phyloP scores from a whole-genome alignment of 2,888 invertebrate genomes.

The Lottia gigantea region DNA sequence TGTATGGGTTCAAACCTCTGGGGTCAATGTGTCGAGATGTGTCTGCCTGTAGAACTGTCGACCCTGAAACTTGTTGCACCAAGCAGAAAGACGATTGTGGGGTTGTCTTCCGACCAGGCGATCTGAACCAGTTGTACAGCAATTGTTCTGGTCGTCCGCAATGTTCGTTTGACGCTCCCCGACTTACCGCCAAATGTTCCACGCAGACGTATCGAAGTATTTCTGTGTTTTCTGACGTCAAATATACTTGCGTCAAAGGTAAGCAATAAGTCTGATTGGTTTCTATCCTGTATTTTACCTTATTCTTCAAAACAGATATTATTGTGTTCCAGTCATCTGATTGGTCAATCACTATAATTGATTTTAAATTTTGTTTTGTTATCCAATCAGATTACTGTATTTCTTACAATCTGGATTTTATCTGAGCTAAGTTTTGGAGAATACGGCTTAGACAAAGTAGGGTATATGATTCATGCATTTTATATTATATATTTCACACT shows the following conservation, averaged over 20 bases:
- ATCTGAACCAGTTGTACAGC: background rate
- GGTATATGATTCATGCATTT: too few relatives aligned
- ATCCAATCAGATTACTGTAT: too few relatives aligned
- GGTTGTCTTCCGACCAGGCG: background rate
- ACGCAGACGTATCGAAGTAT: background rate
- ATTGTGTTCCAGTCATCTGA: too few relatives aligned
- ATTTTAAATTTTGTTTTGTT: too few relatives aligned
- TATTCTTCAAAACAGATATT: too few relatives aligned
- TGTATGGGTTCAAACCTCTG: background rate
- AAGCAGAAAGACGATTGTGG: background rate
- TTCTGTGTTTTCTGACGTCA: background rate
- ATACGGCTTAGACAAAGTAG: too few relatives aligned
- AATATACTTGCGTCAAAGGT: slow-evolving; percentile 1
- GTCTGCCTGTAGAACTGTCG: background rate
- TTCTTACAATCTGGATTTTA: too few relatives aligned
- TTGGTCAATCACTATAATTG: too few relatives aligned
- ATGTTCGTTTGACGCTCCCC: background rate
- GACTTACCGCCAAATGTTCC: background rate
- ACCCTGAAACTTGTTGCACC: background rate
- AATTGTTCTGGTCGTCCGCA: background rate
- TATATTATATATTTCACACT: too few relatives aligned
- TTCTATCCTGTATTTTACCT: too few relatives aligned
- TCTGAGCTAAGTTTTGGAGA: too few relatives aligned
- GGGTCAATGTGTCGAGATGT: background rate
- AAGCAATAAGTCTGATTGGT: background rate